Conservation (phyloP, 2,113 vertebrate genomes). For the Caretta caretta region DNA sequence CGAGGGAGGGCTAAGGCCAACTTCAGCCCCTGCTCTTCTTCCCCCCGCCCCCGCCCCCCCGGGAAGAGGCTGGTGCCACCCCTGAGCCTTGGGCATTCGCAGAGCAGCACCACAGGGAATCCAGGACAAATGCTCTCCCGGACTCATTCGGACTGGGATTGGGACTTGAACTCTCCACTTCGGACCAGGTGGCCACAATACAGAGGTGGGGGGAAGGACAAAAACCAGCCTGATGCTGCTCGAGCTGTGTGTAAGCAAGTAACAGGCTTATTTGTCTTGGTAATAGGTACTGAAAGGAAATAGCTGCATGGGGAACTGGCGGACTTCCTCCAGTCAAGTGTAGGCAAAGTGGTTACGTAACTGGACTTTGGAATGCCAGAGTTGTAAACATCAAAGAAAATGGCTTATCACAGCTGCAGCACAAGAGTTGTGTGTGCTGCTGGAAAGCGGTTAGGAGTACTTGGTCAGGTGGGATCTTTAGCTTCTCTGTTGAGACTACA, state of each 20-base stretch:
- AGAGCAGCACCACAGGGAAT: no score
- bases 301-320: neutral
- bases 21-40: no score
- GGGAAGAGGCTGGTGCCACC: no score
- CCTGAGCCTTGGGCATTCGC: no score
- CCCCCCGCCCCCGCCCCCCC: no score
- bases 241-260: neutral
- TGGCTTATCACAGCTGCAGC: fast-evolving
- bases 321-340: neutral
- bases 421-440: neutral
- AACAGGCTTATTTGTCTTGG: neutral
- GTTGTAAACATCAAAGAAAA: neutral
- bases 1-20: no score
- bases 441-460: neutral
- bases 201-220: neutral
- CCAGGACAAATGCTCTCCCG: no score
- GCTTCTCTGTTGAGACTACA: neutral
- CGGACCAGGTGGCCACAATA: no score
- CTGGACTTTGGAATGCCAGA: neutral
- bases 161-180: no score
- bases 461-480: neutral
- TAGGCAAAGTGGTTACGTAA: neutral
- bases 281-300: neutral
- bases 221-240: neutral
- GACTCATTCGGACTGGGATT: no score